These are phyloP conservation scores for Ophthalmolycus amberensis DNA, from an alignment of 2,113 vertebrate genomes.

Conservation along the genomic window DNA sequence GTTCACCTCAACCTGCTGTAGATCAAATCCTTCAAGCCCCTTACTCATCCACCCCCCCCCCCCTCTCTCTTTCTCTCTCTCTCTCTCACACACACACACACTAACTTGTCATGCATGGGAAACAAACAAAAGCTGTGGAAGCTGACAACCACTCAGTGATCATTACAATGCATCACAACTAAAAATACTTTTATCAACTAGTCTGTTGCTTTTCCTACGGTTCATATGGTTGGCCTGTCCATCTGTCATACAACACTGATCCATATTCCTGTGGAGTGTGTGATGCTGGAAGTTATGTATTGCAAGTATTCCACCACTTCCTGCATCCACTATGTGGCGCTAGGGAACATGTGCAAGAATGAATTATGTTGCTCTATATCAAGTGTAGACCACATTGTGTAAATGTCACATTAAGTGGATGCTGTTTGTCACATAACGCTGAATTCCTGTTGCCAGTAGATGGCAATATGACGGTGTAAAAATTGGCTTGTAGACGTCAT, in stretches of 20 bases:
- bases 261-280: neutral
- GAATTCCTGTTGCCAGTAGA: too few species aligned
- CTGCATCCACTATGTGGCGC: too few species aligned
- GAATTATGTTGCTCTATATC: too few species aligned
- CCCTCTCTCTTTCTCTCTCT: neutral
- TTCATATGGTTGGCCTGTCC: neutral
- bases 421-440: too few species aligned
- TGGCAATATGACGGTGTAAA: too few species aligned
- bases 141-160: neutral
- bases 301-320: too few species aligned
- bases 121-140: neutral
- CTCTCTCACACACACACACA: neutral
- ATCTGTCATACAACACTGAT: neutral
- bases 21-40: constrained; percentile 45
- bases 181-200: neutral
- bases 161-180: neutral
- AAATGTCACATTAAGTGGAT: too few species aligned
- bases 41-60: neutral
- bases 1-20: constrained; percentile 67
- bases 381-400: too few species aligned
- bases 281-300: too few species aligned
- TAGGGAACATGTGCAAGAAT: too few species aligned
- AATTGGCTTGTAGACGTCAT: too few species aligned
- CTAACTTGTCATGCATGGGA: neutral
- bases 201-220: neutral